Evolutionary conservation across 2,888 invertebrate genomes (phyloP), one percentile per base, ranked within the genome.

Genomic region (Eupelmus urozonus): DNA sequence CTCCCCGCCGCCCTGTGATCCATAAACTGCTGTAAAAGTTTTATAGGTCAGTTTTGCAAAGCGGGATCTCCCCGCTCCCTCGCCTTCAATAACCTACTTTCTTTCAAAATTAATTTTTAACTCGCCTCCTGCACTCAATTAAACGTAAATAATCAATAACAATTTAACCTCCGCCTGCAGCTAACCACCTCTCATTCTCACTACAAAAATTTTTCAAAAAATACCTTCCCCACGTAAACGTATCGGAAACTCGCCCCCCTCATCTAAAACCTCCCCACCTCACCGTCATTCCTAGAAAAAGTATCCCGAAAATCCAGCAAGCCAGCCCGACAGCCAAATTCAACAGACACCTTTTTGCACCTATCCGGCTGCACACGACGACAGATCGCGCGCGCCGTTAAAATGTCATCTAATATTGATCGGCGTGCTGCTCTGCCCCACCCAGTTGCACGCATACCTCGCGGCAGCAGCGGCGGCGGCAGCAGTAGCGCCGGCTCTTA

Each of bases 381-480:
- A 65, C 18, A 29, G 9, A 49, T 34, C 34, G 34, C 34, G 45
- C 45, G 9, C 16, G 67, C 67, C 57, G 71, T 72, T 77, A 72
- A 77, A 77, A 72, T 62, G 72, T 78, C 62, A 78, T 78, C 72
- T 67, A 67, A 77, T 78, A 78, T 78, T 55, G 77, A 78, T 78
- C 77, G 72, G 60, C 11, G 49, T 13, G 40, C 5, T 1, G n/a
- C 7, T 13, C 23, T 11, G 29, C 72, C 53, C 53, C 72, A 55
- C 66, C 67, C 72, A 34, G 65, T 42, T 34, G 34, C 34, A 34
- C 34, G 34, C 34, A 34, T 34, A 34, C 34, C 34, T n/a, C n/a
- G n/a, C n/a, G n/a, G n/a, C n/a, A n/a, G n/a, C n/a, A n/a, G n/a
- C n/a, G n/a, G n/a, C n/a, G n/a, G n/a, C n/a, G n/a, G n/a, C n/a